phyloP scores from a whole-genome alignment of 2,113 vertebrate genomes.

The Malurus alboscapulatus region DNA sequence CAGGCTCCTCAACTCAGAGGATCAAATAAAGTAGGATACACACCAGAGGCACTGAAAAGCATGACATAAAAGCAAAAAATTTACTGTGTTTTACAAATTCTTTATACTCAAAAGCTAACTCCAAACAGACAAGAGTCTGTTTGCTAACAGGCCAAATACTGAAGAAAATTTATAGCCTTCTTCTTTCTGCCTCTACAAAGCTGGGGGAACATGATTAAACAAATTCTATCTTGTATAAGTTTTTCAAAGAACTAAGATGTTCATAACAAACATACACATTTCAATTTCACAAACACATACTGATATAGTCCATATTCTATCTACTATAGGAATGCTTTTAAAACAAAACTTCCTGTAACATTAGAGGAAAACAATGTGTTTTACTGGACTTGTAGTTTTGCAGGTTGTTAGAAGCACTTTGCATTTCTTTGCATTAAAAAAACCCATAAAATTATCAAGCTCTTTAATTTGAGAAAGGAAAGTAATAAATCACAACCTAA shows the following conservation, averaged over 20 bases:
- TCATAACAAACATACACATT: background rate
- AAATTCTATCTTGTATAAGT: background rate
- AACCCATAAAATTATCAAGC: background rate
- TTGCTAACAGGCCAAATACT: background rate
- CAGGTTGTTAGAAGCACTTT: background rate
- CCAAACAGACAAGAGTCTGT: background rate
- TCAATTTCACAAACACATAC: background rate
- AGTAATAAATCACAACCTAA: conserved; percentile 4
- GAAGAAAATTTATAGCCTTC: background rate
- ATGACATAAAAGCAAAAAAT: background rate
- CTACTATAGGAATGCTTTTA: background rate
- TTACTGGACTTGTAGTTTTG: background rate
- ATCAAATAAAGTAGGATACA: background rate
- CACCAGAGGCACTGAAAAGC: background rate
- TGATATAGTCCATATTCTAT: background rate
- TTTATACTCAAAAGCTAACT: background rate
- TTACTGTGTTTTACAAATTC: background rate
- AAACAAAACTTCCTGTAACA: background rate
- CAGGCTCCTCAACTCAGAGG: background rate
- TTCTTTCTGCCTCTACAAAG: background rate
- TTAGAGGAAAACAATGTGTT: background rate
- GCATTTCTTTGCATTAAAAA: background rate
- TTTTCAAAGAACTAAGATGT: background rate
- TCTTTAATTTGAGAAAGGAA: background rate
- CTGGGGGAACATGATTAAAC: background rate